Base-by-base conservation (phyloP, 2,888 invertebrate species). In the Eugnorisma glareosa region DNA sequence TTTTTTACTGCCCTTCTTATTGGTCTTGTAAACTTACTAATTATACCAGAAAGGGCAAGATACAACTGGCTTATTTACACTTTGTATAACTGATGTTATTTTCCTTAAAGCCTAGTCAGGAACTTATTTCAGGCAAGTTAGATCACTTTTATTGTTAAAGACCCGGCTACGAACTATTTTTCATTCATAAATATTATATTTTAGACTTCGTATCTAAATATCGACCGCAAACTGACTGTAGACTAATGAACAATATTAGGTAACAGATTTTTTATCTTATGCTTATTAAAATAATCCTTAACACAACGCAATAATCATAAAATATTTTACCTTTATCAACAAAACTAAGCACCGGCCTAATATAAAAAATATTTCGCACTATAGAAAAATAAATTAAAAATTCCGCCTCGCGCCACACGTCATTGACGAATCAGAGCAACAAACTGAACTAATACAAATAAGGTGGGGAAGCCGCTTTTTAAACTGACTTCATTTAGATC, bases 321-420 rank as follows among this genome's bases (percentile, higher is more conserved):
- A 51, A 63, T 63, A 21, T 37, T 45, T 69, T 78, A 78, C 71
- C 66, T 78, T 35, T 66, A 57, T 11, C 64, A 35, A 10, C n/a
- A 40, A 75, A 57, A 78, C n/a, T 40, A 15, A 40, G 10, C 45
- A 77, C 45, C 0, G 31, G 1, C 3, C 6, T 6, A 10, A n/a
- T n/a, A n/a, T n/a, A n/a, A 70, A 40, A 45, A 18, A 48, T 10
- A 48, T 2, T 37, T 24, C 2, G 18, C 66, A 71, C 40, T 45
- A 15, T 6, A 21, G 10, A 28, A 31, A 51, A 70, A 51, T 15
- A 57, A 35, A 66, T 57, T 78, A 28, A 66, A 71, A 78, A 28
- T 48, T 31, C 45, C 67, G 73, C 54, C 59, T 28, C 24, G 67
- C 45, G 24, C 48, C 40, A 63, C 79, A 67, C 79, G 79, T 79